phyloP scores from a whole-genome alignment of 2,797 vertebrate genomes.

The Anabacerthia variegaticeps region DNA sequence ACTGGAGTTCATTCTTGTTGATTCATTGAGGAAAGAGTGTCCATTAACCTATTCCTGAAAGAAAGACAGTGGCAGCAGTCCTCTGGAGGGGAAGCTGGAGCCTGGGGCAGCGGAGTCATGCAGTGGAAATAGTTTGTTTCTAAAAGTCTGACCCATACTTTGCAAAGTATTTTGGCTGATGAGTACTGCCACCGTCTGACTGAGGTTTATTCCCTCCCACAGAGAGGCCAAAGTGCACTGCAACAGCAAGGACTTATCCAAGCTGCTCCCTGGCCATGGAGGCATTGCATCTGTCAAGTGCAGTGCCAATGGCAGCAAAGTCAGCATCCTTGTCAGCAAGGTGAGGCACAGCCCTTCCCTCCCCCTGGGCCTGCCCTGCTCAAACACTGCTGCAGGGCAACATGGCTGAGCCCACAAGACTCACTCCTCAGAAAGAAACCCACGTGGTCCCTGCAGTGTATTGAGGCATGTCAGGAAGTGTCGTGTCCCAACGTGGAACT shows the following conservation, averaged over 20 bases:
- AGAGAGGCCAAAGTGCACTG: slow-evolving; percentile 95
- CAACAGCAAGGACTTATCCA: slow-evolving; percentile 82
- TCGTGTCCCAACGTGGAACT: neutral
- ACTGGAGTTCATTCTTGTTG: neutral
- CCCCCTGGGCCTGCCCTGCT: neutral
- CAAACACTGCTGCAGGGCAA: neutral
- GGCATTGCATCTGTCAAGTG: slow-evolving; percentile 87
- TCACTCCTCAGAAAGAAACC: neutral
- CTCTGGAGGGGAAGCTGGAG: neutral
- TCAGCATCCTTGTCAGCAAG: slow-evolving; percentile 90
- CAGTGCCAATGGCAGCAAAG: slow-evolving; percentile 87
- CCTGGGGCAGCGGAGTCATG: neutral
- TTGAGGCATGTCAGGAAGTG: neutral
- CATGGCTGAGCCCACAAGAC: neutral
- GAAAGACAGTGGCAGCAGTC: neutral
- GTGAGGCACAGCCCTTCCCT: slow-evolving; percentile 67
- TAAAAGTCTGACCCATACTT: neutral
- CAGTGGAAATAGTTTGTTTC: neutral
- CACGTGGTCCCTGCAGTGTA: rapidly evolving
- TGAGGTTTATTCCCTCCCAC: slow-evolving; percentile 24
- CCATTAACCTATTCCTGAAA: neutral
- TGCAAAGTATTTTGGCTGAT: neutral
- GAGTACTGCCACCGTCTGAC: neutral
- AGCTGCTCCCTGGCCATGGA: slow-evolving; percentile 81
- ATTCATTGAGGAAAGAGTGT: neutral